Conservation (phyloP, 2,888 invertebrate species). For the Tipula lateralis region DNA sequence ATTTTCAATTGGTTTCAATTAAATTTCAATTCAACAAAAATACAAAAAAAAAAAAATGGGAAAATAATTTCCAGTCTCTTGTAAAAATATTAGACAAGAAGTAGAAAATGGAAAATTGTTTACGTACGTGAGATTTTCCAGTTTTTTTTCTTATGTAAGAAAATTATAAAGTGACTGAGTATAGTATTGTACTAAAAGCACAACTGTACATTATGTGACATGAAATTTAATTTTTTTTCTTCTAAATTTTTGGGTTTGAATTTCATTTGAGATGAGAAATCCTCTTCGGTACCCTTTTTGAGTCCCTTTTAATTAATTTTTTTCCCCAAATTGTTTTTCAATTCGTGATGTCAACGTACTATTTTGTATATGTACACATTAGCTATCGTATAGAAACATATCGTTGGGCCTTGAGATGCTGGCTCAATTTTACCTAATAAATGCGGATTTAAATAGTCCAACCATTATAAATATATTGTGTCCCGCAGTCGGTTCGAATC, state of each 20-base stretch:
- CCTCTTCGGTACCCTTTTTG: background rate
- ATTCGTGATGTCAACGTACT: background rate
- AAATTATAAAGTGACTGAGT: background rate
- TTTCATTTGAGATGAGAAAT: background rate
- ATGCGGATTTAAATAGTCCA: background rate
- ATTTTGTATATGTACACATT: background rate
- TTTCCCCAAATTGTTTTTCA: background rate
- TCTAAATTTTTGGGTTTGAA: background rate
- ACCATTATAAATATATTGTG: too few species aligned
- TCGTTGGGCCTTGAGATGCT: background rate
- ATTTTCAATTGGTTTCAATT: conserved; percentile 24
- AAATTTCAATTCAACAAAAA: conserved; percentile 7
- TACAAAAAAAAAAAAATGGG: background rate
- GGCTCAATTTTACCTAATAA: background rate
- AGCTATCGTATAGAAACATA: background rate
- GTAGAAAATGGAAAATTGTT: background rate
- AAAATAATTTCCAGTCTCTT: background rate
- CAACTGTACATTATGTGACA: conserved; percentile 1
- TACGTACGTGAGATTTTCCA: background rate
- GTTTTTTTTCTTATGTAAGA: background rate
- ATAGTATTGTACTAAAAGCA: background rate
- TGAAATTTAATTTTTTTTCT: background rate
- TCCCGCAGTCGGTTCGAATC: background rate
- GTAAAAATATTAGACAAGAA: background rate
- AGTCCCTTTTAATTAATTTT: background rate